Evolutionary conservation across 2,888 invertebrate species (phyloP).

Genomic region (Cataglyphis cursor): DNA sequence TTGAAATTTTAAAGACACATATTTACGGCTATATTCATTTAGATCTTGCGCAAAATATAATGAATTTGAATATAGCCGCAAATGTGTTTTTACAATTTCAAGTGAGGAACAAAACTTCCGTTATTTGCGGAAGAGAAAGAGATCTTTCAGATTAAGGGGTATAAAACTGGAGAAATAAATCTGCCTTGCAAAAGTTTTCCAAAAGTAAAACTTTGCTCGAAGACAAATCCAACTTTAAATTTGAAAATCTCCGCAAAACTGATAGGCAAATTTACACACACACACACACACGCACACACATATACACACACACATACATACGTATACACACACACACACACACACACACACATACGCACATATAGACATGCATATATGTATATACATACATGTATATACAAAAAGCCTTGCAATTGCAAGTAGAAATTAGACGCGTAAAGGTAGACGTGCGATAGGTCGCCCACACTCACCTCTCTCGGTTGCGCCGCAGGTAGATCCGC

Average conservation of each 20-base stretch:
- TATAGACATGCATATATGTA: background rate
- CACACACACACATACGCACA: no score
- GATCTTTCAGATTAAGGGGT: background rate
- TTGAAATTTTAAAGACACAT: no score
- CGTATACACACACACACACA: background rate
- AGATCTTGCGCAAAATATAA: background rate
- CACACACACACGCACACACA: no score
- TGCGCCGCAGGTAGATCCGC: slow-evolving; percentile 60
- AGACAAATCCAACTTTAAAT: slow-evolving; percentile 9
- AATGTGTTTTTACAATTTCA: background rate
- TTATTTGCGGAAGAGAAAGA: background rate
- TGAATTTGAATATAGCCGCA: background rate
- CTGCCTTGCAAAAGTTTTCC: background rate
- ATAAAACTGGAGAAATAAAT: slow-evolving; percentile 10
- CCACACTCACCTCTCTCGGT: slow-evolving; percentile 45
- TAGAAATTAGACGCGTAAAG: background rate
- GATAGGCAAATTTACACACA: background rate
- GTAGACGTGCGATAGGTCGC: slow-evolving; percentile 44
- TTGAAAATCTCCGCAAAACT: background rate
- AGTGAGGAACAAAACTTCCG: background rate
- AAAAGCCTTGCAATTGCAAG: background rate
- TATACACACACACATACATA: no score
- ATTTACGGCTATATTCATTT: no score
- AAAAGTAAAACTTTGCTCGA: slow-evolving; percentile 15
- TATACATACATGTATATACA: background rate